Percentiles rank a stretch among this genome's conserved stretches.
Conservation (phyloP, 2,888 invertebrate species). For the Caenorhabditis panamensis region DNA sequence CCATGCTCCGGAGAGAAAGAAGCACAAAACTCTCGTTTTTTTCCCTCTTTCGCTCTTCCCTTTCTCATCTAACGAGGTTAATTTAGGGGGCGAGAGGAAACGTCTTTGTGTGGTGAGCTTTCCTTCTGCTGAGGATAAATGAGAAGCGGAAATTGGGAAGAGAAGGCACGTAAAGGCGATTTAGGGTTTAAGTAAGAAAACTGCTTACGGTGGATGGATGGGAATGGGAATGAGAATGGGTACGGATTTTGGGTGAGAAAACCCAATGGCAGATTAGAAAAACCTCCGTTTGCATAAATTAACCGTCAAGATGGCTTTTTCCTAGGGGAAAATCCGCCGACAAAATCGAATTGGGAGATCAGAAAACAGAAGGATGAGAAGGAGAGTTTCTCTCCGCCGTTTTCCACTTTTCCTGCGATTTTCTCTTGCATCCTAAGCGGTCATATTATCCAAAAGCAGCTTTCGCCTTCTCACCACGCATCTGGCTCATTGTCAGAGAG, state of each 20-base stretch:
- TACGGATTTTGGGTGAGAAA: slow-evolving; percentile 36
- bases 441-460: not conserved
- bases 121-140: slow-evolving; percentile 22
- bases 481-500: not conserved
- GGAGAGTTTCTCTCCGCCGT: slow-evolving; percentile 13
- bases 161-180: slow-evolving; percentile 17
- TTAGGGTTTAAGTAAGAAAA: not conserved
- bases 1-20: slow-evolving; percentile 35
- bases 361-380: slow-evolving; percentile 28
- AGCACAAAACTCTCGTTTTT: slow-evolving; percentile 45
- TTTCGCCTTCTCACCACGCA: not conserved
- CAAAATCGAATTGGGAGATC: slow-evolving; percentile 34
- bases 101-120: slow-evolving; percentile 54
- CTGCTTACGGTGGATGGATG: slow-evolving; percentile 35
- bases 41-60: slow-evolving; percentile 21
- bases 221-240: slow-evolving; percentile 14
- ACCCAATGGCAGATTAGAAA: slow-evolving; percentile 23
- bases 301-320: slow-evolving; percentile 30
- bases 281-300: slow-evolving; percentile 48
- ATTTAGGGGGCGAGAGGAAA: slow-evolving; percentile 50
- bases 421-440: slow-evolving; percentile 4
- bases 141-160: slow-evolving; percentile 38
- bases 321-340: slow-evolving; percentile 6
- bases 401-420: not conserved
- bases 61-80: slow-evolving; percentile 49